Percentiles rank a stretch among this genome's conserved stretches.
Conservation (phyloP, 2,113 vertebrate genomes). For the Synodontis membranacea region DNA sequence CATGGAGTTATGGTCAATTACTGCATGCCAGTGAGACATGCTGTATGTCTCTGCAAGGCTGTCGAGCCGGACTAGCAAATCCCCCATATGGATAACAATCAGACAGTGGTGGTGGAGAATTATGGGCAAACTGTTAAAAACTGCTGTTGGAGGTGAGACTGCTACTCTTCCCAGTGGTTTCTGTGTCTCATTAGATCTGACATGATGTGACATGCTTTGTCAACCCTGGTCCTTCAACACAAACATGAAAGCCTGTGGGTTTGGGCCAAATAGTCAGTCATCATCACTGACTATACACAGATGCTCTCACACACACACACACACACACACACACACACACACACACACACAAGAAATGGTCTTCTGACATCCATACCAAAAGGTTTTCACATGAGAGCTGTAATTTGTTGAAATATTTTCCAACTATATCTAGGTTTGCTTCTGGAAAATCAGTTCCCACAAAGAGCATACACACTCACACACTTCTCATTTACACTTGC, state of each 20-base stretch:
- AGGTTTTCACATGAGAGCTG: neutral
- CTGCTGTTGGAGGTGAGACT: slow-evolving; percentile 51
- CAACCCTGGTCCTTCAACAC: slow-evolving; percentile 52
- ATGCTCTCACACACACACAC: neutral
- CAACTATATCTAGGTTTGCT: neutral
- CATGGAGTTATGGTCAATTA: slow-evolving; percentile 46
- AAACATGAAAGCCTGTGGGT: slow-evolving; percentile 49
- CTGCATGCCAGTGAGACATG: slow-evolving; percentile 14
- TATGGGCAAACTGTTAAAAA: slow-evolving; percentile 59
- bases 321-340: neutral
- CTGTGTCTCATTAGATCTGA: slow-evolving; percentile 53
- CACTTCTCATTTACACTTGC: neutral
- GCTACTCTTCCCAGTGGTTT: slow-evolving; percentile 56
- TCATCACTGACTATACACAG: slow-evolving; percentile 9
- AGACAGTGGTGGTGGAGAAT: slow-evolving; percentile 34
- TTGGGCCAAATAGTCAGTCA: slow-evolving; percentile 33
- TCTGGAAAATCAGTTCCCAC: neutral
- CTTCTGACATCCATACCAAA: neutral
- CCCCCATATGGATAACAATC: slow-evolving; percentile 27
- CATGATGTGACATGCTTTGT: slow-evolving; percentile 65
- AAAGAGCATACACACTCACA: neutral
- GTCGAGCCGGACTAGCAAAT: slow-evolving; percentile 6
- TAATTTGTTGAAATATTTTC: neutral
- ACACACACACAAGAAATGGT: neutral
- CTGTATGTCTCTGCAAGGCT: neutral